These are phyloP conservation scores for Ischnus inquisitorius DNA, from an alignment of 2,888 invertebrate species.

Conservation along the genomic window DNA sequence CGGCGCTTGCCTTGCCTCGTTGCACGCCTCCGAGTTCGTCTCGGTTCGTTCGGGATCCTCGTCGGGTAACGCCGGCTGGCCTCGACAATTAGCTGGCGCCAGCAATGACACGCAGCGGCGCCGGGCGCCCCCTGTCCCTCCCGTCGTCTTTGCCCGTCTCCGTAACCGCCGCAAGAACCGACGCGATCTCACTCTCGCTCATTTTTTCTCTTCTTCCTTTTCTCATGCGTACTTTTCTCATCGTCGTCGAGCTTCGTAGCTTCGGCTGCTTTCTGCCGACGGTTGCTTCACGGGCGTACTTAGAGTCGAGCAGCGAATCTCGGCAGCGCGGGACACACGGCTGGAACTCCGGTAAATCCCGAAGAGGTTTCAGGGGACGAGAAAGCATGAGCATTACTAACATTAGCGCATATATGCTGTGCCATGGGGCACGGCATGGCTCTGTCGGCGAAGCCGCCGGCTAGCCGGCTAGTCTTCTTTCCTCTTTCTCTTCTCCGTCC, in stretches of 20 bases:
- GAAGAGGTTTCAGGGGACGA: neutral
- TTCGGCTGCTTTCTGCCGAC: neutral
- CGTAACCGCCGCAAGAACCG: slow-evolving; percentile 43
- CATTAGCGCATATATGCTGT: neutral
- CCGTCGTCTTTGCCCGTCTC: slow-evolving; percentile 57
- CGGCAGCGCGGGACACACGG: neutral
- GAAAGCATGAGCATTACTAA: neutral
- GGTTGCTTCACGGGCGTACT: neutral
- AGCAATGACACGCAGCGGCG: slow-evolving; percentile 84
- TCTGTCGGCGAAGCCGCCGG: slow-evolving; percentile 55
- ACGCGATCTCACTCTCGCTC: slow-evolving; percentile 56
- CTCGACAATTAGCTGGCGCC: slow-evolving; percentile 85
- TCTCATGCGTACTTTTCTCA: slow-evolving; percentile 14
- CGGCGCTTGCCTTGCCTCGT: slow-evolving; percentile 61
- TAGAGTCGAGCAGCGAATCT: slow-evolving; percentile 10
- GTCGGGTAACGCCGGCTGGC: slow-evolving; percentile 82
- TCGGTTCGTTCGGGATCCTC: slow-evolving; percentile 75
- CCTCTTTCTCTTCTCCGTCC: slow-evolving; percentile 29
- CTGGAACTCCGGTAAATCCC: neutral
- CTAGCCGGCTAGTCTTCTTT: slow-evolving; percentile 54
- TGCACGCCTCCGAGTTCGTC: slow-evolving; percentile 72
- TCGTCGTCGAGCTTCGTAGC: slow-evolving; percentile 2
- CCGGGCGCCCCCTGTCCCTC: slow-evolving; percentile 75
- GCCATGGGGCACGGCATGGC: slow-evolving; percentile 10
- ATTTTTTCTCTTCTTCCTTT: neutral